Percentiles rank a stretch among this genome's conserved stretches.
Evolutionary conservation across 2,113 vertebrate genomes (phyloP).

Genomic region (Isichthys henryi): DNA sequence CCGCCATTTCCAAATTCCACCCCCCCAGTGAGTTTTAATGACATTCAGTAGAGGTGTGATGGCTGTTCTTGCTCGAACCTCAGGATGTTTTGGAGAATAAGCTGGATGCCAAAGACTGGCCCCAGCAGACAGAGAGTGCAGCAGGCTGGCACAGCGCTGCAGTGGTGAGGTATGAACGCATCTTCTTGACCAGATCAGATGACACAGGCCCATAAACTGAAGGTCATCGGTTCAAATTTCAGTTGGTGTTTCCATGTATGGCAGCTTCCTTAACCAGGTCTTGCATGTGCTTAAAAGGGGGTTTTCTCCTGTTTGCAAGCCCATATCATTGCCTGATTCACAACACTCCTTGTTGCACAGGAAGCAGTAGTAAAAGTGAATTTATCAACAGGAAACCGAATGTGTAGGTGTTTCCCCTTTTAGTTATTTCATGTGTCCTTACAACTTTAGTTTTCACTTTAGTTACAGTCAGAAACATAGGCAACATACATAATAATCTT

Average conservation of each 20-base stretch:
- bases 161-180: conserved; percentile 70
- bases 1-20: too few species aligned
- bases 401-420: neutral
- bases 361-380: neutral
- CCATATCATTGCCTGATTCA: neutral
- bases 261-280: neutral
- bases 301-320: neutral
- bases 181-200: neutral
- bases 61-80: neutral
- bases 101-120: conserved; percentile 85
- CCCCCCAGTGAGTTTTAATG: neutral
- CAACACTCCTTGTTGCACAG: neutral
- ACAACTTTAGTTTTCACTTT: neutral
- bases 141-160: conserved; percentile 89
- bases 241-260: neutral
- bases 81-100: conserved; percentile 93
- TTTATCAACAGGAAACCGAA: neutral
- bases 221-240: neutral
- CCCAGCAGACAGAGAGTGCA: conserved; percentile 78
- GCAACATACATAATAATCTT: neutral
- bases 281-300: neutral
- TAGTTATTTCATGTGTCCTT: neutral
- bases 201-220: neutral
- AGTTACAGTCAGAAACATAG: neutral
- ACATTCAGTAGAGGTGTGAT: neutral